These are phyloP conservation scores for Poeciliopsis gracilis DNA, from an alignment of 2,797 vertebrate species.

Conservation along the genomic window DNA sequence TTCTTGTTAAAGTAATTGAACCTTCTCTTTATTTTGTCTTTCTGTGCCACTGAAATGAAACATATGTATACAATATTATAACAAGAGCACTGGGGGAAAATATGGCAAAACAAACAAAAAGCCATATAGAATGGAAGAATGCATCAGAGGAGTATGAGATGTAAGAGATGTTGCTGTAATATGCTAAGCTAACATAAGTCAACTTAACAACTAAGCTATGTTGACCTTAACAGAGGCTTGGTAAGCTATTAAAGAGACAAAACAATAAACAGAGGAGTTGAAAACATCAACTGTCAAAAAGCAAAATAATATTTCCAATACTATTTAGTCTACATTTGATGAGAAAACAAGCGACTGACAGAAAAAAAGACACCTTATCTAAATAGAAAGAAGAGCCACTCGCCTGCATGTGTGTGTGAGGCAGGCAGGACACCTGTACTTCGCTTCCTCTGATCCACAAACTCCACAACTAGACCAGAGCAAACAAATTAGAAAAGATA, in stretches of 20 bases:
- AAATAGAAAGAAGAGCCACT: conserved; percentile 7
- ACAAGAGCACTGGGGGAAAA: neutral
- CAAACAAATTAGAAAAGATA: neutral
- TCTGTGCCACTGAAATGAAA: neutral
- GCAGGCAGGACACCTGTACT: conserved; percentile 92
- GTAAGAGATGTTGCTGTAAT: neutral
- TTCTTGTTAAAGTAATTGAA: neutral
- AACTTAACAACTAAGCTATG: too few relatives aligned
- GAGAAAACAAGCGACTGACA: neutral
- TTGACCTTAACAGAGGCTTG: neutral
- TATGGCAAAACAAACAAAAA: neutral
- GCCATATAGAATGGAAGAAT: neutral
- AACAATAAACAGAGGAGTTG: neutral
- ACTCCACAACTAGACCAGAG: conserved; percentile 86
- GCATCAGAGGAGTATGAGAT: too few relatives aligned
- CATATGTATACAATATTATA: neutral
- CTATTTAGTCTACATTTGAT: neutral
- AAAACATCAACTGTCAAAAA: neutral
- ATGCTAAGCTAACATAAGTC: too few relatives aligned
- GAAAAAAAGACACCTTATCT: neutral
- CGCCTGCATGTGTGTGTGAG: conserved; percentile 92
- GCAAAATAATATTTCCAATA: neutral
- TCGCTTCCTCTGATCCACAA: conserved; percentile 86
- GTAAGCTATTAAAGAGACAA: neutral
- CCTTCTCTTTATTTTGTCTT: neutral